These are phyloP conservation scores for Patella pellucida DNA, from an alignment of 2,888 invertebrate genomes.

Conservation along the genomic window DNA sequence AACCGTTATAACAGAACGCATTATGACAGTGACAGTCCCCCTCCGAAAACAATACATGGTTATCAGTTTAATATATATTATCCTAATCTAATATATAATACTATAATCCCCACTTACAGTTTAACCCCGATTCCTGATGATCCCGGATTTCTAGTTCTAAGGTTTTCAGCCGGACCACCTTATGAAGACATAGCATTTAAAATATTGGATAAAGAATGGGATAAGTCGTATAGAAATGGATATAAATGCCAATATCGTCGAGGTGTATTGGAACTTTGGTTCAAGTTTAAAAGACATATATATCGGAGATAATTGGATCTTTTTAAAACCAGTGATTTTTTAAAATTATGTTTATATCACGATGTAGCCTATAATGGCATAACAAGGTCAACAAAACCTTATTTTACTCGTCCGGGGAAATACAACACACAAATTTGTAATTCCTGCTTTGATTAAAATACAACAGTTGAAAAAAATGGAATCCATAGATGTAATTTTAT, in stretches of 20 bases:
- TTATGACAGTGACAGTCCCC: slow-evolving; percentile 99
- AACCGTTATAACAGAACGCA: slow-evolving; percentile 99
- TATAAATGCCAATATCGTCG: slow-evolving; percentile 12
- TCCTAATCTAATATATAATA: slow-evolving; percentile 95
- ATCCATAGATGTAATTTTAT: too few species aligned
- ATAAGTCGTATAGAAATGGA: slow-evolving; percentile 17
- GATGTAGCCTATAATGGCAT: too few species aligned
- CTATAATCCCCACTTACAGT: slow-evolving; percentile 78
- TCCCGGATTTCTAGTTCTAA: slow-evolving; percentile 11
- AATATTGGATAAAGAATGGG: slow-evolving; percentile 24
- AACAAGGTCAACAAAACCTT: too few species aligned
- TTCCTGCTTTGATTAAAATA: too few species aligned
- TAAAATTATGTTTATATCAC: too few species aligned
- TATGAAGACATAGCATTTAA: slow-evolving; percentile 29
- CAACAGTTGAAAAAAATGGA: too few species aligned
- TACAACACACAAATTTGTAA: too few species aligned
- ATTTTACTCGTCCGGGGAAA: too few species aligned
- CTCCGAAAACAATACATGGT: slow-evolving; percentile 98
- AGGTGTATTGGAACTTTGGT: slow-evolving; percentile 15
- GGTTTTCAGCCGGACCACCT: slow-evolving; percentile 22
- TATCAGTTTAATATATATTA: slow-evolving; percentile 99
- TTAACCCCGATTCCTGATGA: background rate
- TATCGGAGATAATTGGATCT: slow-evolving; percentile 10
- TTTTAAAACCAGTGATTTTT: too few species aligned
- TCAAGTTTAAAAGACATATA: slow-evolving; percentile 6